phyloP scores from a whole-genome alignment of 1,140 invertebrate species.

The Penaeus vannamei region DNA sequence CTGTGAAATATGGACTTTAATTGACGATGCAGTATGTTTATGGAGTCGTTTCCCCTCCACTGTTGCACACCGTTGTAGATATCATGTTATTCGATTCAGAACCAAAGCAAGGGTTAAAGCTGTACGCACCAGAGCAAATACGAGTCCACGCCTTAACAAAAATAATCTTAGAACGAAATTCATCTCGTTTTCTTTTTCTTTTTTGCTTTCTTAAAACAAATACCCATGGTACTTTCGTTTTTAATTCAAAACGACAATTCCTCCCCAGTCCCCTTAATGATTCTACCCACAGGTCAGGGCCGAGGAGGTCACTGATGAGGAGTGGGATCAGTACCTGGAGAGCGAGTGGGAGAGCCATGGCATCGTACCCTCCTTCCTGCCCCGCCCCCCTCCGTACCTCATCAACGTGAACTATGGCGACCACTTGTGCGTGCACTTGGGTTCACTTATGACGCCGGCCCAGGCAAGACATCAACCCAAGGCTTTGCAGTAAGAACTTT shows the following conservation, averaged over 20 bases:
- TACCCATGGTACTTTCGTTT: too few species aligned
- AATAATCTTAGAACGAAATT: too few species aligned
- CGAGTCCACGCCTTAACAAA: too few species aligned
- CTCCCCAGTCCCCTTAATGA: not conserved
- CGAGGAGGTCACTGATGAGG: conserved; percentile 50
- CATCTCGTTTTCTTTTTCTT: too few species aligned
- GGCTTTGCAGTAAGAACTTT: conserved; percentile 23
- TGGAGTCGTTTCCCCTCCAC: too few species aligned
- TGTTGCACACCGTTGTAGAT: too few species aligned
- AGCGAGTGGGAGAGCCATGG: conserved; percentile 40
- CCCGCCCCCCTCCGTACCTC: conserved; percentile 32
- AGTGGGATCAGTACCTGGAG: conserved; percentile 45
- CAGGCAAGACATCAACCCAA: conserved; percentile 25
- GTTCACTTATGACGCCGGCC: conserved; percentile 45
- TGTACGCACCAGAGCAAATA: too few species aligned
- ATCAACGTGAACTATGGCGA: conserved; percentile 45
- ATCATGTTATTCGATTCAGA: too few species aligned
- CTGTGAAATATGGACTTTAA: too few species aligned
- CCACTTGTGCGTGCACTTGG: conserved; percentile 45
- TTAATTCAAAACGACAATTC: not conserved
- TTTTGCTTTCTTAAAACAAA: too few species aligned
- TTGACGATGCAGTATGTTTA: too few species aligned
- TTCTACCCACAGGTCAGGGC: conserved; percentile 36
- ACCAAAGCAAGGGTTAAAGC: too few species aligned
- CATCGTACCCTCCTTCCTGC: conserved; percentile 32